These are phyloP conservation scores for Myotis findleyi DNA, from an alignment of 2,797 vertebrate species.

Conservation along the genomic window DNA sequence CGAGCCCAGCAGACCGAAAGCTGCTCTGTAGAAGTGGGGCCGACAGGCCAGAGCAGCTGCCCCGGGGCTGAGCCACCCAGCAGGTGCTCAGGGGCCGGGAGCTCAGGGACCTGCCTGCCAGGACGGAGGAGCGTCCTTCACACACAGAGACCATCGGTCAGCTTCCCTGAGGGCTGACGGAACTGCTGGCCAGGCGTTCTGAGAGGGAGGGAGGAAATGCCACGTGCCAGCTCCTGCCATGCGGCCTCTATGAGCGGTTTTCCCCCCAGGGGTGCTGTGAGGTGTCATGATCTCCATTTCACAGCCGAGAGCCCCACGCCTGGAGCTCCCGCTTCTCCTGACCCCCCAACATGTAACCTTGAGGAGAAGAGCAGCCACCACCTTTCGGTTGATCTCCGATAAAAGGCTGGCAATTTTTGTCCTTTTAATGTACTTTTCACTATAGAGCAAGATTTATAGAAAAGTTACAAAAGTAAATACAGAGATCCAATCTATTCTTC, in stretches of 20 bases:
- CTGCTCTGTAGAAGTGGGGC: neutral
- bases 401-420: neutral
- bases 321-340: neutral
- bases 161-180: neutral
- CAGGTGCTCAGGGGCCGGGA: neutral
- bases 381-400: neutral
- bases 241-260: neutral
- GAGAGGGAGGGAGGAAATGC: neutral
- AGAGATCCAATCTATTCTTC: neutral
- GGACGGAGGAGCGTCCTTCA: neutral
- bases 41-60: neutral
- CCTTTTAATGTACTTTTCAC: neutral
- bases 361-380: too few species aligned
- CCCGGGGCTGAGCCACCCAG: neutral
- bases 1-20: neutral
- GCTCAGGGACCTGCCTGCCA: neutral
- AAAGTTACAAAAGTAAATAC: neutral
- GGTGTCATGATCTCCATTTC: neutral
- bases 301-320: neutral
- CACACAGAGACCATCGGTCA: neutral
- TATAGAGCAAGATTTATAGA: neutral
- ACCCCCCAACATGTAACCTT: neutral
- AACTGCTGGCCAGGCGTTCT: neutral
- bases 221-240: neutral
- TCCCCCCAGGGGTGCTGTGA: neutral